phyloP scores from a whole-genome alignment of 1,140 invertebrate species.

The Papilio polytes region DNA sequence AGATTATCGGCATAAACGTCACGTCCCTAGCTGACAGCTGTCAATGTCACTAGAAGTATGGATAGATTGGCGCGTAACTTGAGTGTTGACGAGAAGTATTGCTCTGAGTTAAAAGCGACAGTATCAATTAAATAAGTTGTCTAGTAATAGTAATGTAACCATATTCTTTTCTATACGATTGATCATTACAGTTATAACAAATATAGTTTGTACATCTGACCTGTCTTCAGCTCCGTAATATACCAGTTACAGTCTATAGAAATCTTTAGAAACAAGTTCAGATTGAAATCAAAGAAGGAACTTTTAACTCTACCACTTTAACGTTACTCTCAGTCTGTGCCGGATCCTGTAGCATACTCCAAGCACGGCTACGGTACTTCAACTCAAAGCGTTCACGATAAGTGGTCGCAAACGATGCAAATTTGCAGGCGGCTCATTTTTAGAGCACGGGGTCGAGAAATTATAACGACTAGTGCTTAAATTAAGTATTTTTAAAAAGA shows the following conservation, averaged over 20 bases:
- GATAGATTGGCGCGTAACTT: too few species aligned
- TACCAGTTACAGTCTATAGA: background rate
- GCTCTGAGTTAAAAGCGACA: too few species aligned
- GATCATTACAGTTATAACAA: too few species aligned
- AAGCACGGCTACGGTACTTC: background rate
- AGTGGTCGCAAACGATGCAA: slow-evolving; percentile 19
- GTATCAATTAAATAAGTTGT: too few species aligned
- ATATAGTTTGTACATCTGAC: too few species aligned
- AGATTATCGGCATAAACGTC: too few species aligned
- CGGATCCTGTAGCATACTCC: background rate
- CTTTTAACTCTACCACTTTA: slow-evolving; percentile 13
- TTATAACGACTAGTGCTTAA: slow-evolving; percentile 16
- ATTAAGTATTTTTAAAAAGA: background rate
- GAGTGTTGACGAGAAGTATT: too few species aligned
- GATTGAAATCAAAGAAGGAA: background rate
- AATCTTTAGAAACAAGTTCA: background rate
- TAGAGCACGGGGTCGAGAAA: slow-evolving; percentile 21
- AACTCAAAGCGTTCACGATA: slow-evolving; percentile 22
- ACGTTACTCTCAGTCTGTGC: background rate
- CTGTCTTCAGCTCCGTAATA: too few species aligned
- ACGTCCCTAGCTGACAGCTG: too few species aligned
- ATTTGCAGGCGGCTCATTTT: slow-evolving; percentile 19
- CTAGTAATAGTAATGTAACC: too few species aligned
- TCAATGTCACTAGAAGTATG: too few species aligned
- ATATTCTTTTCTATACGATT: too few species aligned